Evolutionary conservation across 2,797 vertebrate species (phyloP), one percentile per base, ranked within the genome.

Genomic region (Pipistrellus nathusii): DNA sequence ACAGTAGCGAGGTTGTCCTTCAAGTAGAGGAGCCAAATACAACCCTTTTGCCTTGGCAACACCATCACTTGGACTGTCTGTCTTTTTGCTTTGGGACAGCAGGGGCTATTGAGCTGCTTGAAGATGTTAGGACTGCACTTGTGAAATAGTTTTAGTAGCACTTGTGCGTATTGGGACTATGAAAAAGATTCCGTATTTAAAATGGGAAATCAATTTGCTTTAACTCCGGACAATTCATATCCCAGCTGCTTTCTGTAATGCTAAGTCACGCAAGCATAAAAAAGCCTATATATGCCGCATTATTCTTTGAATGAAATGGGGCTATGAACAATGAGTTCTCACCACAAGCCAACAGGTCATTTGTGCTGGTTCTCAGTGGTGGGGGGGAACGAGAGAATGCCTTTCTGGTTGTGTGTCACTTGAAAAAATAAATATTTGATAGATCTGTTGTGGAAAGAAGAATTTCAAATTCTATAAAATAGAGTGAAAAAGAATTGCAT

Each of bases 1-100:
- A 96, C 97, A 97, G 97, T 93, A 97, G 97, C 97, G 94, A 95
- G 90, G 91, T 92, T 96, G 96, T 94, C 92, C 72, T 93, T 95
- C 93, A 91, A n/a, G 66, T 18, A 51, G 68, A 92, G 64, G 25
- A 95, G 96, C 97, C 97, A 97, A 97, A 89, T 41, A 89, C 90
- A 97, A 85, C 86, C 90, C 46, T 92, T 90, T 85, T 81, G 88
- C 41, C 78, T 96, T 97, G 95, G 97, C 96, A 96, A 87, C 51
- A 48, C 80, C 30, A 59, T 85, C 68, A 30, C 78, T 95, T 93
- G 93, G 85, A 81, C 64, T 78, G 92, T 84, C 90, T 96, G 81
- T 94, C 82, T 92, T 94, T 86, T 84, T 78, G 27, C 92, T 95
- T 87, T 96, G 88, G 95, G 94, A 91, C 91, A 93, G 66, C 62